These are phyloP conservation scores for Helleia helle DNA, from an alignment of 2,888 invertebrate genomes.

Conservation along the genomic window DNA sequence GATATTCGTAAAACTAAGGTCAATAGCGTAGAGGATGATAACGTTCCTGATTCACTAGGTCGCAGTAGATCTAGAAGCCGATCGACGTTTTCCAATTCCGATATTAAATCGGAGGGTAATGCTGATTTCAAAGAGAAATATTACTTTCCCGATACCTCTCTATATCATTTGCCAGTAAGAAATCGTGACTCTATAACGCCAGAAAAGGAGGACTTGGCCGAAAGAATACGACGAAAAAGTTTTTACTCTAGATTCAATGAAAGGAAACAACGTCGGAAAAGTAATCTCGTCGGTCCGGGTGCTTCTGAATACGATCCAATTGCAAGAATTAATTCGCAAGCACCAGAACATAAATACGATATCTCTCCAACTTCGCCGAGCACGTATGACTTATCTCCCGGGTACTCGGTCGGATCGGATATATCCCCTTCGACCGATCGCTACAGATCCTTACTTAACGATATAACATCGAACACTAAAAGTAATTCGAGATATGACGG, in stretches of 20 bases:
- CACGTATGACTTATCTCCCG: slow-evolving; percentile 56
- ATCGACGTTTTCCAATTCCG: slow-evolving; percentile 60
- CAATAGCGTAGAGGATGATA: slow-evolving; percentile 34
- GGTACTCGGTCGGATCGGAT: slow-evolving; percentile 50
- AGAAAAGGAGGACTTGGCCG: slow-evolving; percentile 83
- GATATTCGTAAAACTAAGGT: slow-evolving; percentile 38
- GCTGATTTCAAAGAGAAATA: slow-evolving; percentile 43
- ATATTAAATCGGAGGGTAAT: slow-evolving; percentile 59
- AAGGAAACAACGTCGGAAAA: slow-evolving; percentile 81
- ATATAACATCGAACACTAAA: slow-evolving; percentile 44
- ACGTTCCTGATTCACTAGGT: slow-evolving; percentile 33
- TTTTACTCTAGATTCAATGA: slow-evolving; percentile 93
- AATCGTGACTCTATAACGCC: slow-evolving; percentile 61
- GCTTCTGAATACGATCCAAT: slow-evolving; percentile 73
- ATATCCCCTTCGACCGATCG: slow-evolving; percentile 60
- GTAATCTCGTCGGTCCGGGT: slow-evolving; percentile 77
- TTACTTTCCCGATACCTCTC: slow-evolving; percentile 34
- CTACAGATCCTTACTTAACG: slow-evolving; percentile 51
- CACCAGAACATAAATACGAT: slow-evolving; percentile 45
- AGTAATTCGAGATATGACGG: slow-evolving; percentile 52
- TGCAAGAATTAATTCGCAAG: slow-evolving; percentile 54
- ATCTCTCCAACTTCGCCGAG: slow-evolving; percentile 52
- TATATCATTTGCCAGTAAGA: slow-evolving; percentile 46
- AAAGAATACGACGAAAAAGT: slow-evolving; percentile 90
- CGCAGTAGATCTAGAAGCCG: slow-evolving; percentile 58